Evolutionary conservation across 1,140 invertebrate genomes (phyloP).

Genomic region (Calycopis cecrops): DNA sequence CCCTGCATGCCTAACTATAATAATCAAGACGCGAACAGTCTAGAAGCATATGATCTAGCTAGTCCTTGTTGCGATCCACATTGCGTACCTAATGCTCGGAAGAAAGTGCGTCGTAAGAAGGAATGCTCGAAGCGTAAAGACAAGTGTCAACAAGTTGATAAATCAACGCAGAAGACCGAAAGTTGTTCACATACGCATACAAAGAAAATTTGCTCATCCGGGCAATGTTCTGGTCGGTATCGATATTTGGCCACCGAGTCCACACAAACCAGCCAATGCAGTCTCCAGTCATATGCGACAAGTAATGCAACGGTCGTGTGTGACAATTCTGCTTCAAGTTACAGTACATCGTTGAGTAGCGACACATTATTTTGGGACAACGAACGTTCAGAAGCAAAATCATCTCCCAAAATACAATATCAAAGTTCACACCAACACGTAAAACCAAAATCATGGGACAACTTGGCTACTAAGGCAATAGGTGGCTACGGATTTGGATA

Average conservation of each 20-base stretch:
- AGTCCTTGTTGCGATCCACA: constrained; percentile 89
- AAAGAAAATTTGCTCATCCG: constrained; percentile 58
- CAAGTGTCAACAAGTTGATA: constrained; percentile 63
- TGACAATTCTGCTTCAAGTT: constrained; percentile 83
- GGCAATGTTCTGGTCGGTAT: constrained; percentile 57
- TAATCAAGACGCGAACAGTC: constrained; percentile 81
- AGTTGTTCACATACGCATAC: constrained; percentile 47
- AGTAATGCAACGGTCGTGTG: constrained; percentile 77
- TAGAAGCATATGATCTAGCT: constrained; percentile 88
- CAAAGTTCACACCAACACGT: constrained; percentile 74
- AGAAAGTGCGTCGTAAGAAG: constrained; percentile 79
- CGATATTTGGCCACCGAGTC: constrained; percentile 75
- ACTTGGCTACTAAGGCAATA: constrained; percentile 87
- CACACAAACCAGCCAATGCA: constrained; percentile 83
- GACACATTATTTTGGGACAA: constrained; percentile 89
- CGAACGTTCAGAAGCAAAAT: constrained; percentile 53
- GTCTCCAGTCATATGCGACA: constrained; percentile 86
- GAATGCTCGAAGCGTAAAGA: constrained; percentile 77
- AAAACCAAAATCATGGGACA: constrained; percentile 92
- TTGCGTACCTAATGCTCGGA: constrained; percentile 84
- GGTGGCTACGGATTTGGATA: constrained; percentile 90
- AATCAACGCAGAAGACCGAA: constrained; percentile 62
- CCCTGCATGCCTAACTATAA: constrained; percentile 81
- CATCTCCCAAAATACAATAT: constrained; percentile 69
- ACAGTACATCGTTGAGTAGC: constrained; percentile 88